These are phyloP conservation scores for Brenthis daphne DNA, from an alignment of 2,888 invertebrate species.

Conservation along the genomic window DNA sequence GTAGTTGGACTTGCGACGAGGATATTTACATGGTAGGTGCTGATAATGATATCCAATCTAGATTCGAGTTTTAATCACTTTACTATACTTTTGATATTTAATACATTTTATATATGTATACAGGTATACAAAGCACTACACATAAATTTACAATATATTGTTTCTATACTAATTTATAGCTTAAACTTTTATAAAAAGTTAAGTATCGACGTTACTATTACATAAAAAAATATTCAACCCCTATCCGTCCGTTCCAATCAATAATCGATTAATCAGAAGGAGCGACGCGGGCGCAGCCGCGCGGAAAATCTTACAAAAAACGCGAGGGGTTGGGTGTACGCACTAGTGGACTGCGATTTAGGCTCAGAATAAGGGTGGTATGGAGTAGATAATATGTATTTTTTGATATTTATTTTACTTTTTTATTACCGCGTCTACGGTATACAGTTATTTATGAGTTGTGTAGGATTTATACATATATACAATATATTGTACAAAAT, in stretches of 20 bases:
- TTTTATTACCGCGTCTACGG: too few species aligned
- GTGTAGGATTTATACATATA: too few species aligned
- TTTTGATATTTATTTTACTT: background rate
- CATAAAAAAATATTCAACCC: conserved; percentile 34
- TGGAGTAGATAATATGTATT: conserved; percentile 48
- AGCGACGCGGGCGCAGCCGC: conserved; percentile 70
- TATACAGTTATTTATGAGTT: too few species aligned
- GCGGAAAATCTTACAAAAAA: conserved; percentile 81
- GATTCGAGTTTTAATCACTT: too few species aligned
- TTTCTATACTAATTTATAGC: background rate
- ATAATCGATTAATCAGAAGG: conserved; percentile 80
- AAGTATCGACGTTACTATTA: conserved; percentile 17
- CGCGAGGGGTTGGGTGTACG: conserved; percentile 59
- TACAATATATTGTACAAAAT: too few species aligned
- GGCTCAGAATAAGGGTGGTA: conserved; percentile 46
- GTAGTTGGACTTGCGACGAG: too few species aligned
- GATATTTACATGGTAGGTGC: too few species aligned
- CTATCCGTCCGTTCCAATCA: conserved; percentile 68
- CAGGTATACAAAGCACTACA: too few species aligned
- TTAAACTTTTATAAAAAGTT: background rate
- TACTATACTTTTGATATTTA: too few species aligned
- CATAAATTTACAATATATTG: background rate
- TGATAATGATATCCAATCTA: too few species aligned
- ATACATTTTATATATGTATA: too few species aligned
- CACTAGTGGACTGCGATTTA: conserved; percentile 63